phyloP scores from a whole-genome alignment of 2,888 invertebrate genomes.

The Folsomia manolachei region DNA sequence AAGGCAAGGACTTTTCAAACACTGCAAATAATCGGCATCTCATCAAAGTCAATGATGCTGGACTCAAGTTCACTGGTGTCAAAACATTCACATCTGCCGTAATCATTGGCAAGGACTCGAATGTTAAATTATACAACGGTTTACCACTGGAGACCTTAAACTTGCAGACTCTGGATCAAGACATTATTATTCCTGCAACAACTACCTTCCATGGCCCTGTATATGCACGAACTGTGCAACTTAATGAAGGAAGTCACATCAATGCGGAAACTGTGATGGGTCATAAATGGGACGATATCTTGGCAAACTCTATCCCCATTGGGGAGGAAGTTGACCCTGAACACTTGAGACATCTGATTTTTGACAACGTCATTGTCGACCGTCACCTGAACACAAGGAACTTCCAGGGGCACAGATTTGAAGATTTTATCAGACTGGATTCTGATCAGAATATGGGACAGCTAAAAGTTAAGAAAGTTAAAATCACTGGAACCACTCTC shows the following conservation, averaged over 20 bases:
- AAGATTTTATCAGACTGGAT: slow-evolving; percentile 31
- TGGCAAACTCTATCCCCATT: slow-evolving; percentile 27
- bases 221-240: background rate
- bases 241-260: background rate
- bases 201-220: background rate
- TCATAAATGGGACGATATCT: slow-evolving; percentile 27
- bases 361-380: slow-evolving; percentile 21
- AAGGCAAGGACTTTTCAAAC: background rate
- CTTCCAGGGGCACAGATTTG: slow-evolving; percentile 32
- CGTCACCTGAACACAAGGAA: slow-evolving; percentile 4
- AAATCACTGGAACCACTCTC: slow-evolving; percentile 20
- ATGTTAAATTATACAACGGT: background rate
- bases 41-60: slow-evolving; percentile 1
- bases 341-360: slow-evolving; percentile 6
- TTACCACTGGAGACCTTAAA: background rate
- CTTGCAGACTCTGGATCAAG: background rate
- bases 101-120: background rate
- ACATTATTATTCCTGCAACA: background rate
- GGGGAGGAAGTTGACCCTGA: background rate
- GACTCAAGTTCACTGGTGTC: background rate
- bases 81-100: background rate
- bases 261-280: background rate
- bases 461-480: slow-evolving; percentile 20
- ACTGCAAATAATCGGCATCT: background rate
- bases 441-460: slow-evolving; percentile 22